phyloP scores from a whole-genome alignment of 2,888 invertebrate genomes.

The Scelioninae gen. 1 region DNA sequence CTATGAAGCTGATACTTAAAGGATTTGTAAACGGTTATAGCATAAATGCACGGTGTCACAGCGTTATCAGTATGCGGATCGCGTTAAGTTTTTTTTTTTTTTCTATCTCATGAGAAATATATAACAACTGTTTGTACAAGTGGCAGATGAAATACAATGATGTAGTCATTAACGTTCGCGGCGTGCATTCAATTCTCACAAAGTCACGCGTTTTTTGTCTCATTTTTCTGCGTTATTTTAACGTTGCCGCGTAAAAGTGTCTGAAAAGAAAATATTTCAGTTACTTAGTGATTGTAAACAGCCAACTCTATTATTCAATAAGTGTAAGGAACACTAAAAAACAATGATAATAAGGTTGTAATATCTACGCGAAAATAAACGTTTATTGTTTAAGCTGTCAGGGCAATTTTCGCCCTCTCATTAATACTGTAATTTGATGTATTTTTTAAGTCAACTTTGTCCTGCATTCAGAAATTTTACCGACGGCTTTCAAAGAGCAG shows the following conservation, averaged over 20 bases:
- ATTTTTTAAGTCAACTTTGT: conserved; percentile 8
- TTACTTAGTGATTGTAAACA: conserved; percentile 4
- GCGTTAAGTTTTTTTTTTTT: conserved; percentile 56
- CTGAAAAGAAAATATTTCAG: conserved; percentile 1
- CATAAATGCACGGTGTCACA: conserved; percentile 56
- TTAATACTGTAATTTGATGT: conserved; percentile 11
- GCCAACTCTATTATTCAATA: conserved; percentile 9
- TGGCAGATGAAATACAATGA: conserved; percentile 53
- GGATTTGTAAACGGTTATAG: conserved; percentile 67
- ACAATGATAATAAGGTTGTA: not conserved
- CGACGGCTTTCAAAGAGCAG: not conserved
- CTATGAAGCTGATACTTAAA: conserved; percentile 51
- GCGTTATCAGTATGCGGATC: conserved; percentile 68
- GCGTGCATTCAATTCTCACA: conserved; percentile 13
- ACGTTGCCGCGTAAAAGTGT: not conserved
- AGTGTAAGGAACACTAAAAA: conserved; percentile 6
- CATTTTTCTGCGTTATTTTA: conserved; percentile 9
- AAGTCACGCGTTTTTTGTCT: not conserved
- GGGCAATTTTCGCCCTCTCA: not conserved
- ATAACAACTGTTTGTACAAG: conserved; percentile 43
- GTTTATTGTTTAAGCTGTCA: not conserved
- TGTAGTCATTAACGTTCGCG: conserved; percentile 43
- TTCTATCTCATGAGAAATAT: conserved; percentile 52
- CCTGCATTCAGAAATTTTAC: not conserved
- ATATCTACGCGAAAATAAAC: conserved; percentile 12